Evolutionary conservation across 2,797 vertebrate genomes (phyloP), one percentile per base, ranked within the genome.

Genomic region (Rhincodon typus): DNA sequence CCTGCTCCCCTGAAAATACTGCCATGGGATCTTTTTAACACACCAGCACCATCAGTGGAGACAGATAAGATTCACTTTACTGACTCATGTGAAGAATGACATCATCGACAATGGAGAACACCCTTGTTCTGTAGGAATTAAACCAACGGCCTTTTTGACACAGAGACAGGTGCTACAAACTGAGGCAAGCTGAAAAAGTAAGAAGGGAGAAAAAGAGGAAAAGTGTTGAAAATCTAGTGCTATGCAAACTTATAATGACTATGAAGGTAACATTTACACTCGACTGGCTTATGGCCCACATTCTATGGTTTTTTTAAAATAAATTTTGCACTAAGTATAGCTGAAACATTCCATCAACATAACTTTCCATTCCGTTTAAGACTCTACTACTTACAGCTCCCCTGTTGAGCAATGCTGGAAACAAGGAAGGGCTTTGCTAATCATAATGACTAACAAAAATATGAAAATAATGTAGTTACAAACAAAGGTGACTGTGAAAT

Each of bases 361-460:
- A 93, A 69, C 38, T 93, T 93, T 93, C 90, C 90, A 93, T 69
- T 93, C 90, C 8, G 7, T 93, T 42, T 93, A 93, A 25, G 66
- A 21, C 96, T 94, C 93, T 50, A 34, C 74, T 94, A 94, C 96
- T 98, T 98, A 98, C 98, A 98, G 97, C 97, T 97, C 97, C 97
- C 97, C 98, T 97, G 97, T 97, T 97, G 97, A 97, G 97, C 98
- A 97, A 97, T 97, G 97, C 97, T 97, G 97, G 98, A 98, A 98
- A 98, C 98, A 98, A 98, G 97, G 97, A 97, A 98, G 97, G 66
- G 62, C 62, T 98, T 98, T 97, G 98, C 97, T 98, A 84, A 91
- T 91, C 34, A 66, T 13, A 66, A 17, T n/a, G 30, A 19, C 94
- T n/a, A 6, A 53, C 42, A 57, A 50, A 95, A 77, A 95, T 19